Conservation (phyloP, 2,113 vertebrate genomes). For the Xyrauchen texanus region DNA sequence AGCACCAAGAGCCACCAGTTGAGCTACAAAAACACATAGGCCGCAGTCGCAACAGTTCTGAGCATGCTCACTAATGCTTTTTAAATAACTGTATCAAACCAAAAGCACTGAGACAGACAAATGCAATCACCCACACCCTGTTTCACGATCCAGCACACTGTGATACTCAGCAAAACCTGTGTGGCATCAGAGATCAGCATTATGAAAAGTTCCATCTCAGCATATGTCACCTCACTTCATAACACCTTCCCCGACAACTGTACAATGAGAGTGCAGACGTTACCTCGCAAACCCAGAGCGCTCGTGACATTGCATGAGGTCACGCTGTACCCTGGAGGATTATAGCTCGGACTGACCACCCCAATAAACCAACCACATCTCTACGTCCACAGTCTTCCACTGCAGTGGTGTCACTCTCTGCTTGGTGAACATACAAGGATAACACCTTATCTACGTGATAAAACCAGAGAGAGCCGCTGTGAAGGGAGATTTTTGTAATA, state of each 20-base stretch:
- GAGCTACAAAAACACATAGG: no score
- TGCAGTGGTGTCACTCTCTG: neutral
- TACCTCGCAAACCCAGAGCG: conserved; percentile 5
- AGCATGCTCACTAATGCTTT: neutral
- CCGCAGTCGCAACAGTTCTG: no score
- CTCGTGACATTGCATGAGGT: conserved; percentile 23
- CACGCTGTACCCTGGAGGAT: conserved; percentile 24
- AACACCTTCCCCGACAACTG: conserved; percentile 71
- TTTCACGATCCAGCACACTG: conserved; percentile 39
- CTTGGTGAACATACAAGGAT: neutral
- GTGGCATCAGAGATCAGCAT: conserved; percentile 70
- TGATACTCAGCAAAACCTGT: conserved; percentile 64
- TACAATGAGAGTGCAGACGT: conserved; percentile 48
- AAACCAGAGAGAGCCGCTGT: neutral
- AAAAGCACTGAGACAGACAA: neutral
- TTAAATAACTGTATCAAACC: neutral
- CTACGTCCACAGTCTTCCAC: neutral
- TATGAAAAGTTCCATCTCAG: conserved; percentile 70
- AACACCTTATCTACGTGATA: neutral
- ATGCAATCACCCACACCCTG: conserved; percentile 14
- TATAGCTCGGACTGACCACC: neutral
- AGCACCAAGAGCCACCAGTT: no score
- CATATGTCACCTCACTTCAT: conserved; percentile 73
- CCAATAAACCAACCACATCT: neutral
- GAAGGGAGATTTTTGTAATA: no score